Percentiles rank a stretch among this genome's conserved stretches.
These are phyloP conservation scores for Eumeta japonica DNA, from an alignment of 1,140 invertebrate species.

Conservation along the genomic window DNA sequence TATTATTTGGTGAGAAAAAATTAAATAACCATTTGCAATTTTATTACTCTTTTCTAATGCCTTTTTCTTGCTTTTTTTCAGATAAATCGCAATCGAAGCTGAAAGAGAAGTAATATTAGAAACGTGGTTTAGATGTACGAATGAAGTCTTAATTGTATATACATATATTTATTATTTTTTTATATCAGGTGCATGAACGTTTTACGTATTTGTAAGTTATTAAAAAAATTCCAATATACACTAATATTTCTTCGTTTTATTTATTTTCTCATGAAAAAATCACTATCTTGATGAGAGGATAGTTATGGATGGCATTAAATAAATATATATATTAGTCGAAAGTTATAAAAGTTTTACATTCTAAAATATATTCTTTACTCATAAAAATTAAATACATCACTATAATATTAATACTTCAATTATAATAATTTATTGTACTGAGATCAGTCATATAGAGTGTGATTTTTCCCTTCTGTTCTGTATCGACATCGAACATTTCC, in stretches of 20 bases:
- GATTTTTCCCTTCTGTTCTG: too few species aligned
- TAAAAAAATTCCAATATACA: background rate
- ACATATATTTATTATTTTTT: background rate
- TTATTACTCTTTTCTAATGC: background rate
- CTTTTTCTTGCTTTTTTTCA: conserved; percentile 15
- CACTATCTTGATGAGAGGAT: too few species aligned
- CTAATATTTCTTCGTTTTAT: background rate
- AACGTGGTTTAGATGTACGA: background rate
- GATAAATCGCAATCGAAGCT: conserved; percentile 46
- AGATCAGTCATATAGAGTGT: too few species aligned
- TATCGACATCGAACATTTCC: conserved; percentile 67
- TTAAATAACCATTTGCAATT: background rate
- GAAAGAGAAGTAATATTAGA: conserved; percentile 34
- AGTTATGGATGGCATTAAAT: too few species aligned
- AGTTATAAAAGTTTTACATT: background rate
- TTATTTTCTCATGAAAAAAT: too few species aligned
- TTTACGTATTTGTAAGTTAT: background rate
- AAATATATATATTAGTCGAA: background rate
- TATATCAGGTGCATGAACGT: background rate
- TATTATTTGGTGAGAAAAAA: conserved; percentile 42
- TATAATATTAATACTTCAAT: background rate
- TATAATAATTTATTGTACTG: too few species aligned
- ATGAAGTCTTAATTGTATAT: background rate
- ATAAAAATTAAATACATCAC: background rate
- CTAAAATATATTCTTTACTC: background rate